These are phyloP conservation scores for Chanos chanos DNA, from an alignment of 2,797 vertebrate genomes.

Conservation along the genomic window DNA sequence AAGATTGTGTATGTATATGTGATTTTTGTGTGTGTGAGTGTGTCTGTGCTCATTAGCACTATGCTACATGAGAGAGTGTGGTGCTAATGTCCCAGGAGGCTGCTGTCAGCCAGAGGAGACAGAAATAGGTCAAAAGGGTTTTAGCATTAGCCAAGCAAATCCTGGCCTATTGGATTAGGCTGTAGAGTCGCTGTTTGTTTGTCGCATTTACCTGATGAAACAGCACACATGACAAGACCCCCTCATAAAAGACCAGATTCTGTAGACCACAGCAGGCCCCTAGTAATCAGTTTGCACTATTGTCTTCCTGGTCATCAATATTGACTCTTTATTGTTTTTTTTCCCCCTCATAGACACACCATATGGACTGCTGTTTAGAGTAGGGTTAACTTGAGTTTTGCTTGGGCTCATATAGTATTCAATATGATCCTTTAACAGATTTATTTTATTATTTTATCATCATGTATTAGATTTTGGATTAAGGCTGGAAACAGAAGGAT, in stretches of 20 bases:
- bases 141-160: conserved; percentile 92
- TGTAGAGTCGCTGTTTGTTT: conserved; percentile 80
- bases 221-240: conserved; percentile 40
- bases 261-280: not conserved
- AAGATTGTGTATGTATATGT: not conserved
- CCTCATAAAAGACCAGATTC: conserved; percentile 31
- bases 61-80: conserved; percentile 45
- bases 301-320: not conserved
- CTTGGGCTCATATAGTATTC: too few relatives aligned
- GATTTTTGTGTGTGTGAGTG: conserved; percentile 18
- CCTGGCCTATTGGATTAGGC: conserved; percentile 86
- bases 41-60: conserved; percentile 20
- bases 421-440: too few relatives aligned
- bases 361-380: too few relatives aligned
- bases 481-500: too few relatives aligned
- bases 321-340: not conserved
- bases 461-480: too few relatives aligned
- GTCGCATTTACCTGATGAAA: conserved; percentile 78
- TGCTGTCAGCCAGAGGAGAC: conserved; percentile 77
- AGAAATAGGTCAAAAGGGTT: conserved; percentile 91
- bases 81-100: conserved; percentile 63
- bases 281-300: not conserved
- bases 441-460: too few relatives aligned
- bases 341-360: too few relatives aligned
- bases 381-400: too few relatives aligned